Evolutionary conservation across 2,113 vertebrate genomes (phyloP).

Genomic region (Passer domesticus): DNA sequence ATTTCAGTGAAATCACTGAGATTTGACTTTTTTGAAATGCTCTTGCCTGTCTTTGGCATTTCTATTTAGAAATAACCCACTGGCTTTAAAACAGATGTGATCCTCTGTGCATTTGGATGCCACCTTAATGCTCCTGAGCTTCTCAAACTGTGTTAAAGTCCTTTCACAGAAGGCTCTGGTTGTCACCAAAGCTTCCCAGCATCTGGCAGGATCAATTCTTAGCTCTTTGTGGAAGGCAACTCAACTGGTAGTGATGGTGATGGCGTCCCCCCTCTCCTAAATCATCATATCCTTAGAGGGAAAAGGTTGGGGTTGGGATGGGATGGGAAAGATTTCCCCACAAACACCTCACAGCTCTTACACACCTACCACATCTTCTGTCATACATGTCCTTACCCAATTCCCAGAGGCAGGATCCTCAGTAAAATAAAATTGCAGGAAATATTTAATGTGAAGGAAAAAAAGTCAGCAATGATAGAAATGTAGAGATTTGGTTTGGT

Average conservation of each 20-base stretch:
- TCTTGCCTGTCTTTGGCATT: neutral
- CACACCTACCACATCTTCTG: neutral
- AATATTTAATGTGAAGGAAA: neutral
- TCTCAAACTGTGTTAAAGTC: neutral
- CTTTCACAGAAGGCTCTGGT: neutral
- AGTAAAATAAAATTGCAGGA: neutral
- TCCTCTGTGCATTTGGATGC: neutral
- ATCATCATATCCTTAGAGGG: accelerated
- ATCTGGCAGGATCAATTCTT: neutral
- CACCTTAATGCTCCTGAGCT: neutral
- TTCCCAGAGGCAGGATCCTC: neutral
- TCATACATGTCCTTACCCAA: neutral
- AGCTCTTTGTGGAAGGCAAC: neutral
- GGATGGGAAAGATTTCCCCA: neutral
- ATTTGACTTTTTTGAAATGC: neutral
- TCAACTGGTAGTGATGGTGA: neutral
- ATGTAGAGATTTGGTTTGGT: neutral
- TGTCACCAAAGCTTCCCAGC: neutral
- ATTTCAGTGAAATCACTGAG: slow-evolving; percentile 2
- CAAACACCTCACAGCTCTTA: neutral
- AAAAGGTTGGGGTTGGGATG: neutral
- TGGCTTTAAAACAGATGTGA: neutral
- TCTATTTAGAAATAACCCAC: neutral
- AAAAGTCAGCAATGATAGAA: neutral
- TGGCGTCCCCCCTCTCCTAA: neutral